A percentile compares a stretch with the other conserved stretches of the same genome.
phyloP scores from a whole-genome alignment of 2,888 invertebrate species.

The Chrysomela aeneicollis region DNA sequence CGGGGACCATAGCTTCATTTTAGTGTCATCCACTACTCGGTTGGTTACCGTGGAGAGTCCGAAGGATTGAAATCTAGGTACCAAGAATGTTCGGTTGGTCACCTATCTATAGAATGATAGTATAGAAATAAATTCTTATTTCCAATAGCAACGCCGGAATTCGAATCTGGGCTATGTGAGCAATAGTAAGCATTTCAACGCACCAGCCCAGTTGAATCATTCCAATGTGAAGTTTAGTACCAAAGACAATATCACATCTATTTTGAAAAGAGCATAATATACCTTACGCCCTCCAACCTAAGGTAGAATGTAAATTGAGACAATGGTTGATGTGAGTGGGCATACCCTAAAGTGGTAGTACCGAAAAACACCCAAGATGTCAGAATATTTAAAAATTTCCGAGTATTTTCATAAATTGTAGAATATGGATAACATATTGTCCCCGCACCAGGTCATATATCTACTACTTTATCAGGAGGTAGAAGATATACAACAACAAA shows the following conservation, averaged over 20 bases:
- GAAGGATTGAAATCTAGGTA: too few species aligned
- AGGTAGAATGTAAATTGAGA: conserved; percentile 24
- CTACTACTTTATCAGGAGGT: conserved; percentile 17
- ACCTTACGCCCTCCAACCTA: conserved; percentile 20
- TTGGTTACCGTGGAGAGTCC: too few species aligned
- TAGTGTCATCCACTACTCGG: too few species aligned
- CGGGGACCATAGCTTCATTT: too few species aligned
- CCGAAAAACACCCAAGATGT: conserved; percentile 44
- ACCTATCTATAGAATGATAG: too few species aligned
- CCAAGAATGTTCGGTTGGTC: too few species aligned
- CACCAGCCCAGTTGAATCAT: too few species aligned
- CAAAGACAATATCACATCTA: conserved; percentile 11
- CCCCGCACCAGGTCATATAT: conserved; percentile 24
- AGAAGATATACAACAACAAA: conserved; percentile 22
- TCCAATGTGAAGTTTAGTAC: conserved; percentile 19
- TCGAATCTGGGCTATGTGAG: too few species aligned
- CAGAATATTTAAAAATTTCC: conserved; percentile 51
- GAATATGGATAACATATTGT: conserved; percentile 25
- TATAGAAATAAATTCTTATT: too few species aligned
- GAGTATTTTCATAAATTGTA: conserved; percentile 31
- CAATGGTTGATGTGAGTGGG: conserved; percentile 46
- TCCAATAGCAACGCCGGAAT: too few species aligned
- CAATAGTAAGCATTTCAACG: too few species aligned
- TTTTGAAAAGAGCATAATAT: conserved; percentile 20
- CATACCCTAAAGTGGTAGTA: conserved; percentile 50